Evolutionary conservation across 2,888 invertebrate species (phyloP).

Genomic region (Pyrrhia umbra): DNA sequence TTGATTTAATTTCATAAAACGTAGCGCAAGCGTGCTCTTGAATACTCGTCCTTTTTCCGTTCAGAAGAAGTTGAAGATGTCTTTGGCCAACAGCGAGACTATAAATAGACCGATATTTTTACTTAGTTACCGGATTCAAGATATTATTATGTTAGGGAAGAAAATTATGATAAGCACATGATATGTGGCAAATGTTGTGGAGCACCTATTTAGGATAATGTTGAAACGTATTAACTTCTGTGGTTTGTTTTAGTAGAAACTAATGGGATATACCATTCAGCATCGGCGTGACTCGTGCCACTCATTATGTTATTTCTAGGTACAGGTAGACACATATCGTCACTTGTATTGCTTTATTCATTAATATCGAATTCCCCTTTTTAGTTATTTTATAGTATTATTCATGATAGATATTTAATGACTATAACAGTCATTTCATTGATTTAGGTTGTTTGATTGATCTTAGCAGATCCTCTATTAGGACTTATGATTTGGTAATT

Average conservation of each 20-base stretch:
- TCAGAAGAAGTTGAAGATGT: too few species aligned
- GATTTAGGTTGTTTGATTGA: conserved; percentile 17
- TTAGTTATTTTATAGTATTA: conserved; percentile 5
- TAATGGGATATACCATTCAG: not conserved
- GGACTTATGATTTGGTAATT: not conserved
- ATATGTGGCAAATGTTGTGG: conserved; percentile 11
- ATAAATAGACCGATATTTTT: not conserved
- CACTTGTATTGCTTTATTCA: conserved; percentile 15
- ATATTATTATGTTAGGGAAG: too few species aligned
- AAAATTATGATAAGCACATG: not conserved
- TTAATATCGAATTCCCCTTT: conserved; percentile 20
- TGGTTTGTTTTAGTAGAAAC: conserved; percentile 6
- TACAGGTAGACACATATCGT: conserved; percentile 6
- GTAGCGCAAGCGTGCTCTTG: too few species aligned
- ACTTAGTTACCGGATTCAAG: too few species aligned
- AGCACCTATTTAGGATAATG: conserved; percentile 29
- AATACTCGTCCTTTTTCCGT: too few species aligned
- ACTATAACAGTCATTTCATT: conserved; percentile 12
- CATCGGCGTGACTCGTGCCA: conserved; percentile 34
- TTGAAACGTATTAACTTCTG: conserved; percentile 17
- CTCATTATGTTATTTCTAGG: conserved; percentile 12
- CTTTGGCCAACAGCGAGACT: too few species aligned
- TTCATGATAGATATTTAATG: conserved; percentile 22
- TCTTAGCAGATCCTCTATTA: conserved; percentile 13
- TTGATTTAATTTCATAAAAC: too few species aligned